phyloP scores from a whole-genome alignment of 2,797 vertebrate species.

The Brachyalestes nurse region DNA sequence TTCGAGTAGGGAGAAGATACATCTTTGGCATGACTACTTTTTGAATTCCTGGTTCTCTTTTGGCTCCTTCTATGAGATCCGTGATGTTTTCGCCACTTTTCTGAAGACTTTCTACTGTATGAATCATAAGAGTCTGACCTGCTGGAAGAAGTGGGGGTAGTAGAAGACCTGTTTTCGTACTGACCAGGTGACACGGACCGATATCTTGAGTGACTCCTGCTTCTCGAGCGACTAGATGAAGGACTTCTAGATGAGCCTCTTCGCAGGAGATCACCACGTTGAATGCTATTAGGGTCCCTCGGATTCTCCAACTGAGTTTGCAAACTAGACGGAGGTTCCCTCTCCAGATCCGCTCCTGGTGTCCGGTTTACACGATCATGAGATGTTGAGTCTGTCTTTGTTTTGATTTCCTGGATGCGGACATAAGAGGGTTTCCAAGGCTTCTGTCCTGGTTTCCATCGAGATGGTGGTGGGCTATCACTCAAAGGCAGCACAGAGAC shows the following conservation, averaged over 20 bases:
- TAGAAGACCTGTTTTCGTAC: conserved; percentile 79
- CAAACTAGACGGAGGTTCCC: conserved; percentile 62
- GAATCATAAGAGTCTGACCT: conserved; percentile 84
- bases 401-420: conserved; percentile 89
- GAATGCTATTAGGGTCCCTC: conserved; percentile 71
- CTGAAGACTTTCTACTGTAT: conserved; percentile 66
- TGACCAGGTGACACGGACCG: conserved; percentile 74
- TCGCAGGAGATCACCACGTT: conserved; percentile 69
- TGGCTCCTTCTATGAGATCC: conserved; percentile 77
- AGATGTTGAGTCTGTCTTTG: conserved; percentile 77
- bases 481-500: conserved; percentile 91
- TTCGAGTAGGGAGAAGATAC: conserved; percentile 72
- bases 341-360: conserved; percentile 66
- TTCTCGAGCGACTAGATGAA: conserved; percentile 83
- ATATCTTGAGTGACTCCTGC: conserved; percentile 83
- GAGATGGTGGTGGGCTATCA: conserved; percentile 95
- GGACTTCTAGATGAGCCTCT: conserved; percentile 85
- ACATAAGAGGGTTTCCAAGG: conserved; percentile 98
- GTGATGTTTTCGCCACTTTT: conserved; percentile 71
- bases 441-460: conserved; percentile 98
- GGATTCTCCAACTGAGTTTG: conserved; percentile 68
- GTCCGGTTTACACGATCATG: conserved; percentile 68
- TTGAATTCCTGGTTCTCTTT: conserved; percentile 69
- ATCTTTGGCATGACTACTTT: conserved; percentile 53
- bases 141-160: conserved; percentile 77